Evolutionary conservation across 2,113 vertebrate species (phyloP).

Genomic region (Lichenostomus cassidix): DNA sequence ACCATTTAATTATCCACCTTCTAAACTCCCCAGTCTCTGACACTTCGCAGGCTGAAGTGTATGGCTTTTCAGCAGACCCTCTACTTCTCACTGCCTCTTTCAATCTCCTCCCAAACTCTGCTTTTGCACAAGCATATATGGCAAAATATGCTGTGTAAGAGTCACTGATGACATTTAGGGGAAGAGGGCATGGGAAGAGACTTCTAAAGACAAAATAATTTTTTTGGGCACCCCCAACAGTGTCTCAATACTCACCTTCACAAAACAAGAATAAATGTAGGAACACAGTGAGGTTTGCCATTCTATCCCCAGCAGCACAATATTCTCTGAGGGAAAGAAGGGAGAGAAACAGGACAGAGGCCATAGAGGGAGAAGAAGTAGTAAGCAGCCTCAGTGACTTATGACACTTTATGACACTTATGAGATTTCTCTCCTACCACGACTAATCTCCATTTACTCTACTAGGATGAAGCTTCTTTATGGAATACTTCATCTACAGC

Average conservation of each 20-base stretch:
- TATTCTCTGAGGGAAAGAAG: not conserved
- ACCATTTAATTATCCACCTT: not conserved
- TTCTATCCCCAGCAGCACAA: not conserved
- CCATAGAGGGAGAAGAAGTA: not conserved
- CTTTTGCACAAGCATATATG: fast-evolving
- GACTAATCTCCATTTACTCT: conserved; percentile 20
- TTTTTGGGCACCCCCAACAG: not conserved
- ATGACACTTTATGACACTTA: no score
- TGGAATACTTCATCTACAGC: not conserved
- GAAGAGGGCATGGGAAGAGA: not conserved
- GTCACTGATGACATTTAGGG: not conserved
- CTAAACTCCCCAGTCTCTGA: no score
- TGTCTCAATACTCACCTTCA: not conserved
- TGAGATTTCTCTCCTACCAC: conserved; percentile 8
- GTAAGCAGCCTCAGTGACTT: not conserved
- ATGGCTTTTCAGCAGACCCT: not conserved
- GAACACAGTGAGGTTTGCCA: not conserved
- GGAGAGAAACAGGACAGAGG: not conserved
- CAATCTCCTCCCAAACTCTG: not conserved
- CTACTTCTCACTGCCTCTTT: not conserved
- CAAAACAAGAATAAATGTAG: not conserved
- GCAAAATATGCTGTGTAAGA: not conserved
- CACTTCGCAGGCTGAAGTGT: not conserved
- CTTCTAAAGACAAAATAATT: not conserved
- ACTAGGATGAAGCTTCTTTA: conserved; percentile 6